Base-by-base conservation (phyloP, 2,113 vertebrate genomes). In the Empidonax alnorum region DNA sequence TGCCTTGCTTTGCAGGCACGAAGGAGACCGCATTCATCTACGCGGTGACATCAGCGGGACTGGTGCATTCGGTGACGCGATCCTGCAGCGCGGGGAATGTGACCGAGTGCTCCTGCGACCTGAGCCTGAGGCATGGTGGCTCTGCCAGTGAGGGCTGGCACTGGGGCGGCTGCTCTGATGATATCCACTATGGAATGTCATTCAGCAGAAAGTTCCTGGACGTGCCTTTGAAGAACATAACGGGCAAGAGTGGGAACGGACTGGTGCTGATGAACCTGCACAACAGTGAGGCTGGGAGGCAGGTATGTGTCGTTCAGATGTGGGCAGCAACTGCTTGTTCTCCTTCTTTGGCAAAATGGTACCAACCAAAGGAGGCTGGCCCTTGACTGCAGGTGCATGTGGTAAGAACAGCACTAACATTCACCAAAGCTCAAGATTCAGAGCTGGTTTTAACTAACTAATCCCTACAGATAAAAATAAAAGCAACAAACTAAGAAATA, bases 101-200 rank as follows among this genome's bases (percentile, higher is more conserved):
- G 98, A 99, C 99, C 0, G 99, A 99, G 96, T 99, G 99, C 31
- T 99, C 99, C 77, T 99, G 99, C 8, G 99, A 99, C 44, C 76
- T 84, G 6, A 98, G 77, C 41, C 98, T 99, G 87, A 98, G 97
- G 65, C 98, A 98, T 2, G 98, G 97, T 0, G 98, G 98, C 84
- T 98, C 98, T 0, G 73, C 97, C 9, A 96, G 76, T 1, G 98
- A 99, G 95, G 98, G 98, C 67, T 99, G 99, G 99, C 99, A 99
- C 83, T 99, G 99, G 99, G 99, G 99, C 0, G 99, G 99, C 96
- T 99, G 99, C 96, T 99, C 99, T 0, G 99, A 99, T 27, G 98
- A 99, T 20, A 98, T 99, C 93, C 98, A 98, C 91, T 99, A 99
- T 0, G 99, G 99, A 44, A 99, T 98, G 97, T 96, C 98, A 75